Evolutionary conservation across 2,113 vertebrate species (phyloP).

Genomic region (Sclerurus mexicanus): DNA sequence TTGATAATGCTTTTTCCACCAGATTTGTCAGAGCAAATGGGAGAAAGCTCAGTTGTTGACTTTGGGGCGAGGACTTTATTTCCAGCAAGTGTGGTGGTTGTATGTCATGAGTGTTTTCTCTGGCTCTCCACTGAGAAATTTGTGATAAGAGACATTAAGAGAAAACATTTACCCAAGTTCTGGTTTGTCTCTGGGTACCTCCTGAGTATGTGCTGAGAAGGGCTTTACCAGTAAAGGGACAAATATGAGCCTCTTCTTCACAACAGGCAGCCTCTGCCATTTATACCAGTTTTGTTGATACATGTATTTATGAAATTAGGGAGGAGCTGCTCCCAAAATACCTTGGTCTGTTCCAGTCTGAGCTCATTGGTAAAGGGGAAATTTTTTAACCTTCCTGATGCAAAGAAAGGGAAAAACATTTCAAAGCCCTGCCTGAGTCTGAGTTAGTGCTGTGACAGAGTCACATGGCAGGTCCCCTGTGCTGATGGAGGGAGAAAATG

Average conservation of each 20-base stretch:
- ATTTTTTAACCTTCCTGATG: not conserved
- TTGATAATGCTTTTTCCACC: fast-evolving
- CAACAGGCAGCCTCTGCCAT: not conserved
- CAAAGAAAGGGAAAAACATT: not conserved
- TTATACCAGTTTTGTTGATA: not conserved
- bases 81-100: not conserved
- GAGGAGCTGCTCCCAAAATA: not conserved
- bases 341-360: not conserved
- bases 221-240: not conserved
- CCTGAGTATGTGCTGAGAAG: not conserved
- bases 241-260: not conserved
- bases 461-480: not conserved
- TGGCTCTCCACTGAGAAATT: not conserved
- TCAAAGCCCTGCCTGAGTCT: not conserved
- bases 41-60: not conserved
- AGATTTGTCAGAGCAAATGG: not conserved
- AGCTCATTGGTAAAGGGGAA: not conserved
- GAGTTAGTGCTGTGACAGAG: not conserved
- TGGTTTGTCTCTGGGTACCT: not conserved
- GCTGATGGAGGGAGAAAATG: not conserved
- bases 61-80: not conserved
- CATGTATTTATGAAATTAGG: not conserved
- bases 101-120: fast-evolving
- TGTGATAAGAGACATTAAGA: not conserved
- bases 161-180: not conserved